A percentile compares a stretch with the other conserved stretches of the same genome.
These are phyloP conservation scores for Andrena marginata DNA, from an alignment of 2,888 invertebrate species.

Conservation along the genomic window DNA sequence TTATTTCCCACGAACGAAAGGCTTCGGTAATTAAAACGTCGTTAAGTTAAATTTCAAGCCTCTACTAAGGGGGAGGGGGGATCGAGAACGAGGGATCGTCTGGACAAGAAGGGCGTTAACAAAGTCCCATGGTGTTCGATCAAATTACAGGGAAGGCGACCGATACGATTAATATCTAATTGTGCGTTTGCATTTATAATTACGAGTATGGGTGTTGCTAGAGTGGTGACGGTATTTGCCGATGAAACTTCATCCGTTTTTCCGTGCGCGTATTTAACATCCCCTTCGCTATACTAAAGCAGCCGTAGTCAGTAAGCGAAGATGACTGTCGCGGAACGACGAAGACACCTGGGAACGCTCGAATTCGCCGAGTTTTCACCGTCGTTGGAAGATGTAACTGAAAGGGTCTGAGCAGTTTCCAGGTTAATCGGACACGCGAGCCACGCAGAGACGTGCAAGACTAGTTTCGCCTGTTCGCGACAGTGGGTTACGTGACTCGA, in stretches of 20 bases:
- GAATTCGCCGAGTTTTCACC: slow-evolving; percentile 1
- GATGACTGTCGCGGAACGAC: neutral
- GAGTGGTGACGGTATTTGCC: too few species aligned
- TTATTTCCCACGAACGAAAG: slow-evolving; percentile 17
- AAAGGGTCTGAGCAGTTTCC: slow-evolving; percentile 16
- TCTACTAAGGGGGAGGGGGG: neutral
- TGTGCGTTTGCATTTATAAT: neutral
- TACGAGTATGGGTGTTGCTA: neutral
- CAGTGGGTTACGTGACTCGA: slow-evolving; percentile 71
- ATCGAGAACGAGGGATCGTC: slow-evolving; percentile 8
- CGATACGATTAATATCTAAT: neutral
- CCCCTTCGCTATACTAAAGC: too few species aligned
- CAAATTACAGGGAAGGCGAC: neutral
- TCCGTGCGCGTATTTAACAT: too few species aligned
- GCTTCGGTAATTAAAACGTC: slow-evolving; percentile 39
- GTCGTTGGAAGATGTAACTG: neutral
- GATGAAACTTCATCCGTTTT: too few species aligned
- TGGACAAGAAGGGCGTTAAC: neutral
- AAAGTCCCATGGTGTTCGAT: neutral
- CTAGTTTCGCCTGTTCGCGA: slow-evolving; percentile 56
- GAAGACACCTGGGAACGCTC: neutral
- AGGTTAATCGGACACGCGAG: slow-evolving; percentile 36
- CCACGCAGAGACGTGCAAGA: slow-evolving; percentile 32
- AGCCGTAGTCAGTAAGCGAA: too few species aligned
- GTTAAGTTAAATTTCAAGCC: slow-evolving; percentile 32